These are phyloP conservation scores for Lycocerus yunnanus DNA, from an alignment of 2,888 invertebrate species.

Conservation along the genomic window DNA sequence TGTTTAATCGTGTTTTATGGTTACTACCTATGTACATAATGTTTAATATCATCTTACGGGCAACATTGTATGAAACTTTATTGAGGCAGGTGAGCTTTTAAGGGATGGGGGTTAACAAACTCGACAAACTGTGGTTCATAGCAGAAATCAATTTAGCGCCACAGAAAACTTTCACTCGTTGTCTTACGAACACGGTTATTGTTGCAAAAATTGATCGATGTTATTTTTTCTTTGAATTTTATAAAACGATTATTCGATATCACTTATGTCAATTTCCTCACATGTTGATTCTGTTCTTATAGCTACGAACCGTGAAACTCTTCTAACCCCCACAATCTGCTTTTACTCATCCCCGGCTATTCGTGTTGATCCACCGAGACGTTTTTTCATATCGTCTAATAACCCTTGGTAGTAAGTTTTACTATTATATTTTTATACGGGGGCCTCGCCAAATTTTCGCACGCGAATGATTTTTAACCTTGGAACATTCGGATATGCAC, in stretches of 20 bases:
- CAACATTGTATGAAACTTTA: not conserved
- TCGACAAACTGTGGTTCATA: not conserved
- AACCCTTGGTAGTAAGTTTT: not conserved
- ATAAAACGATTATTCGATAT: not conserved
- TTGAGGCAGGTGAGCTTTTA: not conserved
- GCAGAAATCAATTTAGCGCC: not conserved
- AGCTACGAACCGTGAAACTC: constrained; percentile 1
- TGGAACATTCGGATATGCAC: not conserved
- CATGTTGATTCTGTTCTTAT: constrained; percentile 1
- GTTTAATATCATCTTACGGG: not conserved
- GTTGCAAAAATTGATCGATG: not conserved
- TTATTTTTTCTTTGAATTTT: not conserved
- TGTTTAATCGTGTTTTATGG: not conserved
- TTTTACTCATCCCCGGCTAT: not conserved
- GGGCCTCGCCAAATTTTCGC: not conserved
- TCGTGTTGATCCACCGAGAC: constrained; percentile 3
- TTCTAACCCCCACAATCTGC: constrained; percentile 1
- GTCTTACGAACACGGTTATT: not conserved
- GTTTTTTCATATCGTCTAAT: not conserved
- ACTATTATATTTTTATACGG: not conserved
- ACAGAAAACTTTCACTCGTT: not conserved
- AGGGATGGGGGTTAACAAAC: not conserved
- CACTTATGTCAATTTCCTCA: not conserved
- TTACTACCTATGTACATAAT: not conserved
- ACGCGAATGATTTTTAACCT: not conserved